Evolutionary conservation across 92 coral and sea anemone genomes (phyloP).

Genomic region (Virgularia gustaviana): DNA sequence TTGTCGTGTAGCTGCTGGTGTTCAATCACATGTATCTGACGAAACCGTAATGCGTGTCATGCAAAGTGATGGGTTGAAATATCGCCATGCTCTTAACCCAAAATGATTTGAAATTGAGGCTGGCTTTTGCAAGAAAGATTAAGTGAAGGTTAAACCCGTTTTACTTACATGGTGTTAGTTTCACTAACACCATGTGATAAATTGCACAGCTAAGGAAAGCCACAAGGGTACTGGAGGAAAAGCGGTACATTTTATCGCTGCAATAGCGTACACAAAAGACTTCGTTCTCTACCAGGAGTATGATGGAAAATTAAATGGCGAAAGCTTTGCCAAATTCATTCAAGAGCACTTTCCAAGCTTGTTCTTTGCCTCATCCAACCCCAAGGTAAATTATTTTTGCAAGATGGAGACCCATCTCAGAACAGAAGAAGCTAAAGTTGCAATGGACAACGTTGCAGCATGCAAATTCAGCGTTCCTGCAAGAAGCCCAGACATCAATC

Average conservation of each 20-base stretch:
- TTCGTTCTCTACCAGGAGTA: background rate
- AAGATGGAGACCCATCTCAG: constrained; percentile 8
- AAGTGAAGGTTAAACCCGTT: background rate
- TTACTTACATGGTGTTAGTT: background rate
- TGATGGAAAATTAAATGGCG: no score
- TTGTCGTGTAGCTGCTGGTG: background rate
- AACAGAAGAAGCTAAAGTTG: background rate
- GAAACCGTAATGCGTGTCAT: background rate
- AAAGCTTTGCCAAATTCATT: background rate
- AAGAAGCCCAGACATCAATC: constrained; percentile 4
- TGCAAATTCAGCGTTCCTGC: background rate
- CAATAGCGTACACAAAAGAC: background rate
- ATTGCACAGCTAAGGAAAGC: background rate
- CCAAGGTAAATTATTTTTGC: background rate
- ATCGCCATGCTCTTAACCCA: background rate
- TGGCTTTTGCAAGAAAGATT: background rate
- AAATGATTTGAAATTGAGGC: background rate
- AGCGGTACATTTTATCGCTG: background rate
- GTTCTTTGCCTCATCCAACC: background rate
- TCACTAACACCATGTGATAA: background rate
- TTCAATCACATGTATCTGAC: background rate
- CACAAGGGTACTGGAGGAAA: constrained; percentile 4
- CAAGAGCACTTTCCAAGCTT: background rate
- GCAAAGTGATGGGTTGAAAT: background rate
- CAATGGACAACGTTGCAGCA: background rate